A percentile compares a stretch with the other conserved stretches of the same genome.
Conservation (phyloP, 2,113 vertebrate species). For the Notothenia rossii region DNA sequence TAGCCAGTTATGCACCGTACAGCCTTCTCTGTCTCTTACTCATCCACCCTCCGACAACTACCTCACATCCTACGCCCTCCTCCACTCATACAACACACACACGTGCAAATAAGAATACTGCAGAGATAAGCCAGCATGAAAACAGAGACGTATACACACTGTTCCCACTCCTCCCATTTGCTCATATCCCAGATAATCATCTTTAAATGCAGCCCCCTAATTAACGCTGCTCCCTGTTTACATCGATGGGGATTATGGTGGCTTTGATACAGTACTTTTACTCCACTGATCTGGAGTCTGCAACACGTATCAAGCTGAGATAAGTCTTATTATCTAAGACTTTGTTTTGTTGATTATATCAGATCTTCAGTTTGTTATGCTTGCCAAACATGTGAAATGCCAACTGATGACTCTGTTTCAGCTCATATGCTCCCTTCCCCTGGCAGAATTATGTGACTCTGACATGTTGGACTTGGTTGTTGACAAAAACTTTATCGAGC, state of each 20-base stretch:
- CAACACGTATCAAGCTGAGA: conserved; percentile 10
- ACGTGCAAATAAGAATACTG: not conserved
- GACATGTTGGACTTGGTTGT: conserved; percentile 13
- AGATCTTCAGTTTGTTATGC: conserved; percentile 7
- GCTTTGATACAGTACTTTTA: conserved; percentile 33
- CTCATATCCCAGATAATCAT: conserved; percentile 40
- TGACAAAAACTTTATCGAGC: conserved; percentile 16
- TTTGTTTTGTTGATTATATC: conserved; percentile 29
- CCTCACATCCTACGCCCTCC: not conserved
- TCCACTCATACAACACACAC: not conserved
- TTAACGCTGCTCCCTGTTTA: conserved; percentile 52
- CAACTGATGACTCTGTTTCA: conserved; percentile 11
- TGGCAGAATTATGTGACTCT: not conserved
- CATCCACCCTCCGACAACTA: conserved; percentile 20
- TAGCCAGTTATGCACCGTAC: not conserved
- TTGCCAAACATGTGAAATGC: conserved; percentile 13
- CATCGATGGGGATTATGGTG: conserved; percentile 36
- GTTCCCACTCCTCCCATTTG: conserved; percentile 20
- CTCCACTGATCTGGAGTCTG: conserved; percentile 11
- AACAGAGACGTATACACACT: conserved; percentile 15
- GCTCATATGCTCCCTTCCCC: not conserved
- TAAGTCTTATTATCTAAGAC: conserved; percentile 17
- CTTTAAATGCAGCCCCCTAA: conserved; percentile 35
- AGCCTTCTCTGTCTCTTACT: conserved; percentile 23
- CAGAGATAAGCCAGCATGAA: conserved; percentile 24